These are phyloP conservation scores for Anabacerthia variegaticeps DNA, from an alignment of 2,797 vertebrate genomes.

Conservation along the genomic window DNA sequence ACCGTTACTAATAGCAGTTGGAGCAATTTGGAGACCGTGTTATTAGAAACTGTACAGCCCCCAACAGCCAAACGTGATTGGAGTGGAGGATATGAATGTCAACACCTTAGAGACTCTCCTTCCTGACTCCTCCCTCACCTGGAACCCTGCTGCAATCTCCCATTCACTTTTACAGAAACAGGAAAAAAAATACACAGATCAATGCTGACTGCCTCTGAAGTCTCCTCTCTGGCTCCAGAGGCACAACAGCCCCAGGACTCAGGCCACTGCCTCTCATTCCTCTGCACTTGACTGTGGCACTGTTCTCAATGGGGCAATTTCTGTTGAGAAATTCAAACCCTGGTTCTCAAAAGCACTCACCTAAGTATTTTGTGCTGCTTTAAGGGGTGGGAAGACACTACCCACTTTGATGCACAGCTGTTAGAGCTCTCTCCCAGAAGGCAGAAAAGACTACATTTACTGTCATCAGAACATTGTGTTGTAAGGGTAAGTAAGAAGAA, in stretches of 20 bases:
- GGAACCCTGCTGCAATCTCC: background rate
- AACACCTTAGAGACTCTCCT: background rate
- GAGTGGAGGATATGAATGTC: background rate
- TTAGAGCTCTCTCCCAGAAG: background rate
- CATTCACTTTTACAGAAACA: background rate
- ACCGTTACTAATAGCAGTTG: background rate
- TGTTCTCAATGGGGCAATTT: background rate
- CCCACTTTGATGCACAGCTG: background rate
- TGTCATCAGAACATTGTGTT: background rate
- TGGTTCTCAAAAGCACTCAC: background rate
- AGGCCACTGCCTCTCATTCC: background rate
- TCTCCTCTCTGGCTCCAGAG: background rate
- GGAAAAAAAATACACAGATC: background rate
- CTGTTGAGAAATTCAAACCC: background rate
- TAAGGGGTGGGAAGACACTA: background rate
- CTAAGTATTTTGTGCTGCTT: background rate
- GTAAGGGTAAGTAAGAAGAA: background rate
- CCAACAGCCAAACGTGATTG: background rate
- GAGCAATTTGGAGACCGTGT: background rate
- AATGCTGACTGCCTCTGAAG: background rate
- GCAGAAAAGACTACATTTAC: background rate
- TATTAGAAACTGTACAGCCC: background rate
- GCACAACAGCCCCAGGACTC: background rate
- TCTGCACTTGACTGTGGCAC: background rate
- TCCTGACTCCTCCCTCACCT: background rate